These are phyloP conservation scores for Diglossa brunneiventris DNA, from an alignment of 2,113 vertebrate species.

Conservation along the genomic window DNA sequence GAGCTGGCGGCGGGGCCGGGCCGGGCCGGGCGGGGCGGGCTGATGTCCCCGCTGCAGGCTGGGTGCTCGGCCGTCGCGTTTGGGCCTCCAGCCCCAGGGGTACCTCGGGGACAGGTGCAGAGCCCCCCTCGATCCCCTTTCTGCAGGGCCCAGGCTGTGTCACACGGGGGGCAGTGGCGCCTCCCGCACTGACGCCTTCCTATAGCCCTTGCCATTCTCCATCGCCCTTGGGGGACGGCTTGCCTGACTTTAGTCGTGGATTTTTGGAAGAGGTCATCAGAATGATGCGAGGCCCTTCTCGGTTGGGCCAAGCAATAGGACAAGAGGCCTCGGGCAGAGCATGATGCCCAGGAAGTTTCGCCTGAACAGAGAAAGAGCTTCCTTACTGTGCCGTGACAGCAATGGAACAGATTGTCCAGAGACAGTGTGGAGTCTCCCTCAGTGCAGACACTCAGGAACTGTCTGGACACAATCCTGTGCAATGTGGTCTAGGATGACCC, in stretches of 20 bases:
- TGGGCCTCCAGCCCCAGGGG: background rate
- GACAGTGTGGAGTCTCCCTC: background rate
- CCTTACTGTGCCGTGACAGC: background rate
- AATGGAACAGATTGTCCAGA: background rate
- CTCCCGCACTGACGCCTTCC: too few species aligned
- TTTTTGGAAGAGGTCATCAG: too few species aligned
- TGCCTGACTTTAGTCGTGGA: background rate
- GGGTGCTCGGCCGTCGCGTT: background rate
- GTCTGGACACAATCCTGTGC: background rate
- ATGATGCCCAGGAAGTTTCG: background rate
- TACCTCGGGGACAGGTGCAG: accelerated
- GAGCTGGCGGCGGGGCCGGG: too few species aligned
- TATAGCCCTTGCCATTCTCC: accelerated
- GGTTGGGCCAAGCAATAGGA: background rate
- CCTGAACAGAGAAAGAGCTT: background rate
- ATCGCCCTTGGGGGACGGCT: accelerated
- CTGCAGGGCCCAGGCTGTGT: background rate
- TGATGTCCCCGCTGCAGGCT: background rate
- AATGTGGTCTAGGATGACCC: background rate
- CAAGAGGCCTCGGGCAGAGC: background rate
- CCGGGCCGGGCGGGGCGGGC: background rate
- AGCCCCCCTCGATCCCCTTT: too few species aligned
- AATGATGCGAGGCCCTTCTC: background rate
- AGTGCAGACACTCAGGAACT: background rate
- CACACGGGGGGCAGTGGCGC: accelerated